A percentile compares a stretch with the other conserved stretches of the same genome.
These are phyloP conservation scores for Enteromius paludinosus DNA, from an alignment of 2,797 vertebrate species.

Conservation along the genomic window DNA sequence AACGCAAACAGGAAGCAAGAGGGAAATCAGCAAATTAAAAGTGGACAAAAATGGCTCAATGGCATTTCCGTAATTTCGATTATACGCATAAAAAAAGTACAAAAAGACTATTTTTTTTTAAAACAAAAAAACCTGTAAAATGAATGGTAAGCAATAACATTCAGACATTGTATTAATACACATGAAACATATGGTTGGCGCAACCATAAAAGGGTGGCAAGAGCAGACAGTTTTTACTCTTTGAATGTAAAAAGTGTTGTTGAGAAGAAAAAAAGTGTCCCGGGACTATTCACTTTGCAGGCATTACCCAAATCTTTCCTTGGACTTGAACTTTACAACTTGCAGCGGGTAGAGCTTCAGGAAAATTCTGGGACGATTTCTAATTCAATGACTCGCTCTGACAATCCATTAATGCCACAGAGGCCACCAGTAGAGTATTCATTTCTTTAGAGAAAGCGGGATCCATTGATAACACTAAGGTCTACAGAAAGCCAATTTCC, in stretches of 20 bases:
- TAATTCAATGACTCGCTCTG: background rate
- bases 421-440: background rate
- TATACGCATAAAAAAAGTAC: conserved; percentile 63
- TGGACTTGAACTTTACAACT: background rate
- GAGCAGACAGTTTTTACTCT: background rate
- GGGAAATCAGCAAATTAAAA: conserved; percentile 31
- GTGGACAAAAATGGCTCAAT: conserved; percentile 69
- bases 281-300: background rate
- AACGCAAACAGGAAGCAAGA: conserved; percentile 15
- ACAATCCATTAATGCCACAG: background rate
- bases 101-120: conserved; percentile 57
- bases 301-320: background rate
- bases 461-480: conserved; percentile 4
- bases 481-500: conserved; percentile 41
- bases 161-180: conserved; percentile 56
- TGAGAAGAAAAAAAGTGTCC: background rate
- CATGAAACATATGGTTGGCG: conserved; percentile 42
- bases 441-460: conserved; percentile 2
- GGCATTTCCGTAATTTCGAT: conserved; percentile 60
- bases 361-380: background rate
- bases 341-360: background rate
- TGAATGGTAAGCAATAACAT: conserved; percentile 55
- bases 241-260: conserved; percentile 12
- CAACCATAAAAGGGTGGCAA: conserved; percentile 15
- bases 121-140: conserved; percentile 18